Evolutionary conservation across 2,888 invertebrate species (phyloP), one percentile per base, ranked within the genome.

Genomic region (Nymphalis urticae): DNA sequence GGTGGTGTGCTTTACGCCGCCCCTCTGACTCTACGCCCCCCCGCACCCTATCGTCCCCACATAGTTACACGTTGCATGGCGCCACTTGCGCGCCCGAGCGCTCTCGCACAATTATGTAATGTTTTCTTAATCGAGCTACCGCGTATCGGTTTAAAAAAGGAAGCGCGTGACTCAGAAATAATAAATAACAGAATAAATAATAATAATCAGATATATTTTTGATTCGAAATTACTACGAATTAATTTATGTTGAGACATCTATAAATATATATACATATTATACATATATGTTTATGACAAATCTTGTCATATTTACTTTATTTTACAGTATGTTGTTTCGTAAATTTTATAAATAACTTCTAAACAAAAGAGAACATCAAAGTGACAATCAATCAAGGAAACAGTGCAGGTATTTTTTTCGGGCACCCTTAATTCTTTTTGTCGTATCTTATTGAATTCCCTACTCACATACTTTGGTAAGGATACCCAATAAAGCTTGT

Each of bases 41-140:
- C 86, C 86, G 82, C 86, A 79, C 85, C 83, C 85, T 79, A 75
- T 73, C 79, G 76, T 84, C 85, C 86, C 84, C 82, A 85, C 86
- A 87, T 89, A 90, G 90, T 91, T 89, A 88, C 88, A 89, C 86
- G 88, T 88, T 86, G 87, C 84, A 88, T 83, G 90, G 91, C 91
- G 91, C 91, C 89, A 91, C 92, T 90, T 86, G 88, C 87, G 86
- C 87, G 80, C 81, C 84, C 80, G 82, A 81, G 84, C 85, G 84
- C 85, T 86, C 85, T 86, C 85, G 83, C 85, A 89, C 87, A 90
- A 90, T 91, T 91, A 92, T 90, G 86, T 90, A 90, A 90, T 90
- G 87, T 90, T 91, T 91, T 90, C 88, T 89, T 90, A 89, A 90
- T 90, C 86, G 86, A 88, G 85, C 85, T 82, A 85, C 85, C 85